Evolutionary conservation across 2,113 vertebrate genomes (phyloP), one percentile per base, ranked within the genome.

Genomic region (Pterophyllum scalare): DNA sequence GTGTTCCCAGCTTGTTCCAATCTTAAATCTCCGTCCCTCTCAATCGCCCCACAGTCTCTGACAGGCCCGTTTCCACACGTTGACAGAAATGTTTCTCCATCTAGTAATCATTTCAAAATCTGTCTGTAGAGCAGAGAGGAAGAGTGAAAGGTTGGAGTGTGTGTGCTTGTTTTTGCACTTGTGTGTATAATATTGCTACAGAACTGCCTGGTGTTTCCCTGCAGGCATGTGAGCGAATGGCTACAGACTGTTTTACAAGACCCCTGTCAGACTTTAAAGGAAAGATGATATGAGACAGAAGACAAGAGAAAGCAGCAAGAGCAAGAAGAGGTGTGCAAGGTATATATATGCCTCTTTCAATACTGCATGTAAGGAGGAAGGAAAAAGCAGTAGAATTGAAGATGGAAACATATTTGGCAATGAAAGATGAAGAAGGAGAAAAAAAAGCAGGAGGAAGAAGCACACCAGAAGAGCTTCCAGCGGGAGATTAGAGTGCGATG

Each of bases 391-490:
- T 17, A 1, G 76, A 33, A 52, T 38, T 54, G 28, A 11, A 74
- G 80, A 91, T 84, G 80, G 65, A 87, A 86, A 80, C 54, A 84
- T 75, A 81, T 86, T 88, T 93, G 57, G 85, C 80, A 74, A 43
- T 31, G 59, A 75, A 74, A 46, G n/a, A 15, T 62, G 86, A 87
- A 81, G 54, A 77, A 77, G 81, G 58, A 14, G 52, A 82, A 28
- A 76, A 40, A 54, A 61, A 52, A 72, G 54, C 52, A 84, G 49
- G 59, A 75, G 64, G 61, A 88, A 81, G 76, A 91, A 89, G 86
- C 72, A 83, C 81, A 80, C 6, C 70, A 90, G 87, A 79, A 90
- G 83, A 81, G 90, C 89, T 92, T 92, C 91, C 90, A 93, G 88
- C 15, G 28, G 61, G 88, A 92, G 94, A 94, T 92, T 90, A 93